Evolutionary conservation across 2,888 invertebrate species (phyloP), one percentile per base, ranked within the genome.

Genomic region (Thereva unica): DNA sequence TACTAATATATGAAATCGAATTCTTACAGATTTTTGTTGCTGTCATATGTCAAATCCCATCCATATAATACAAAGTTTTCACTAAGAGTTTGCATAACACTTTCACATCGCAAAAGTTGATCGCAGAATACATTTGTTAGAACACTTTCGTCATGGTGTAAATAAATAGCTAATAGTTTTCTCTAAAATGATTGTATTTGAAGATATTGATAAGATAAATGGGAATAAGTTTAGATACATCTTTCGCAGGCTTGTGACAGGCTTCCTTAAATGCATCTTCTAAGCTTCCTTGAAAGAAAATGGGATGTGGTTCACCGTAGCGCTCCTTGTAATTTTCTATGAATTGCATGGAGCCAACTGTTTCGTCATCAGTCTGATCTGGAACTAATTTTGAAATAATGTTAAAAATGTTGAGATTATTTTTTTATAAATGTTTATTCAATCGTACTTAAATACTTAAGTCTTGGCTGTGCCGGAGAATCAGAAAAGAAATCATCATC

Each of bases 81-180:
- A 66, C 91, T 88, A 54, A 99, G 85, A 69, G 93, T 92, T 77
- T 94, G 91, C 75, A 95, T 88, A 59, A 97, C 91, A 12, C 92
- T 91, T 77, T 96, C 95, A 75, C 91, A 91, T 79, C 96, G 95
- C 72, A 98, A 84, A 68, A 96, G 85, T 79, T 95, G 94, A 66
- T 95, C 94, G 83, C 97, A 97, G 85, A 98, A 99, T 71, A 98
- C 97, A 82, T 99, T 97, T 44, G 95, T 90, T 73, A 96, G 84
- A 67, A 98, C 95, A 74, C 97, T 96, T 71, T 88, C 89, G 80
- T 98, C 98, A 80, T 98, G 95, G 80, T 99, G 98, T 38, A 99
- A 85, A 83, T 99, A 99, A 69, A 99, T 87, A 23, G 95, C 97
- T 72, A 99, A 83, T 67, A 97, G 86, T 82, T 94, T 94, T 72